Evolutionary conservation across 2,888 invertebrate species (phyloP), one percentile per base, ranked within the genome.

Genomic region (Reticulitermes lucifugus): DNA sequence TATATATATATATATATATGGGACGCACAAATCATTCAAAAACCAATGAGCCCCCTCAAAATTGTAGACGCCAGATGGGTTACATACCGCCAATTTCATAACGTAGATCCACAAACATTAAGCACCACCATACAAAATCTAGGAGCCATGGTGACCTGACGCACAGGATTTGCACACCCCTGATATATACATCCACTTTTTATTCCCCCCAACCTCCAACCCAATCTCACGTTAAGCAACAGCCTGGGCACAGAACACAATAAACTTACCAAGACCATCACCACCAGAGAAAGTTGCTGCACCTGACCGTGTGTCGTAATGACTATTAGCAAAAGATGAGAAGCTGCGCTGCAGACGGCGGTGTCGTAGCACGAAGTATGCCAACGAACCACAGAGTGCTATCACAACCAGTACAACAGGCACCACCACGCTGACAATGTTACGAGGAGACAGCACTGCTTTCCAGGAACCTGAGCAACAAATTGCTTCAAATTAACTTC

Each of bases 221-320:
- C 35, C 35, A 4, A 35, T 35, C 35, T 35, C 35, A 7, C n/a
- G 65, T 65, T 25, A 14, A 55, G 65, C 25, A 65, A 25, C 65
- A 65, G 55, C 55, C 14, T 55, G 51, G 22, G 12, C 6, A 21
- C 22, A 60, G n/a, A 21, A 60, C 60, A 60, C 9, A 60, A 60
- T 35, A 21, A 21, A 89, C 89, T 92, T 91, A 94, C 96, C 95
- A 87, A 95, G 92, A 86, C 94, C 94, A 88, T 94, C 94, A 88
- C 92, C 91, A 29, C 94, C 94, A 65, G 94, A 94, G 90, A 98
- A 96, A 83, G 96, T 96, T 73, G 98, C 97, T 88, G 97, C 96
- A 80, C 96, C 97, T 82, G 97, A 95, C 88, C 97, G 93, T 83
- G 95, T 95, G 91, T 97, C 96, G 90, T 98, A 98, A 90, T 96